Evolutionary conservation across 2,888 invertebrate genomes (phyloP), one percentile per base, ranked within the genome.

Genomic region (Antitype chi): DNA sequence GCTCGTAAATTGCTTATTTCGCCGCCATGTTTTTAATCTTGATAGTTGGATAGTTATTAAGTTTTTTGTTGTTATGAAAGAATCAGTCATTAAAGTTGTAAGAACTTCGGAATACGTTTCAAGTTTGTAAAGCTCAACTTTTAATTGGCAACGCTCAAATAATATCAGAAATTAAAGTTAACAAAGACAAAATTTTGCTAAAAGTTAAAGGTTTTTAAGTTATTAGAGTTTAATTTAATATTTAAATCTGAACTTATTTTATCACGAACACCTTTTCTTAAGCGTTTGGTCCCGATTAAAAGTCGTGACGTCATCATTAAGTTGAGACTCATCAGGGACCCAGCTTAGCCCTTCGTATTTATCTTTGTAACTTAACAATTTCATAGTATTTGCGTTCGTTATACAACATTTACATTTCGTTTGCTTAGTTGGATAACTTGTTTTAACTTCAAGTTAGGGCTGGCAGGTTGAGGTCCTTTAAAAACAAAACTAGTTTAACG

Each of bases 341-440:
- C 76, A 75, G 74, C 89, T 89, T 90, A 88, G 87, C 87, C 88
- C 87, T 90, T 91, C 88, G 90, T 92, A 91, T 93, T 91, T 93
- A 91, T 90, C 92, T 93, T 92, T 89, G 91, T 90, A 91, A 90
- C 89, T 91, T 92, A 91, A 92, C 91, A 93, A 92, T 92, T 92
- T 92, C 91, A 92, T 93, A 93, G 91, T 91, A 89, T 93, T 93
- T 94, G 91, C 90, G 88, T 92, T 92, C 91, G 91, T 92, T 93
- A 91, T 90, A 87, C 83, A 88, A 87, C 81, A 88, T 92, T 92
- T 93, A 90, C 91, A 92, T 90, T 87, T 90, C 88, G 90, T 91
- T 91, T 90, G 90, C 89, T 89, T 91, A 90, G 88, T 89, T 84
- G 89, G 86, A 90, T 89, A 92, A 92, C 91, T 91, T 89, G 90